Evolutionary conservation across 2,113 vertebrate species (phyloP).

Genomic region (Grus americana): DNA sequence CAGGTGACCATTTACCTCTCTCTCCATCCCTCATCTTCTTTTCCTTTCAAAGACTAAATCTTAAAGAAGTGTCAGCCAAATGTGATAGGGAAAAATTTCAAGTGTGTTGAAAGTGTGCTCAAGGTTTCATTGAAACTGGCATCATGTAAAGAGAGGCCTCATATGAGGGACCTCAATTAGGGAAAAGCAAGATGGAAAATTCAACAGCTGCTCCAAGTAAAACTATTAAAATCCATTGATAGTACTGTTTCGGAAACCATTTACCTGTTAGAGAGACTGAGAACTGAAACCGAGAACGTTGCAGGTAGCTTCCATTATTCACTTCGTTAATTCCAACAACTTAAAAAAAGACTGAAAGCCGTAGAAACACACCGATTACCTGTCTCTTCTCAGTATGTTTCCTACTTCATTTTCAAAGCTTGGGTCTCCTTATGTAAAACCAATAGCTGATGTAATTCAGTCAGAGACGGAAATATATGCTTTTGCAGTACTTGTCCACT

Average conservation of each 20-base stretch:
- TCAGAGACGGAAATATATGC: not conserved
- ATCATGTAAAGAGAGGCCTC: not conserved
- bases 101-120: not conserved
- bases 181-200: not conserved
- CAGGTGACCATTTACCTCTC: not conserved
- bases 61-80: not conserved
- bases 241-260: not conserved
- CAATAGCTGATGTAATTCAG: not conserved
- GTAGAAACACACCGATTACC: not conserved
- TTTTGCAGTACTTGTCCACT: not conserved
- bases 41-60: not conserved
- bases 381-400: not conserved
- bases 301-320: not conserved
- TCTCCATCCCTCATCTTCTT: not conserved
- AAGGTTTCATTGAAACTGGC: not conserved
- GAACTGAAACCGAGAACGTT: not conserved
- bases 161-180: not conserved
- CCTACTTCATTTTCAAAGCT: not conserved
- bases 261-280: not conserved
- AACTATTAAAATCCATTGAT: not conserved
- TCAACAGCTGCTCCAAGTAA: not conserved
- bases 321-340: not conserved
- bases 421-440: not conserved
- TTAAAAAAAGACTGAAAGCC: not conserved
- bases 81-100: not conserved